Conservation (phyloP, 2,888 invertebrate species). For the Orchestes rusci region DNA sequence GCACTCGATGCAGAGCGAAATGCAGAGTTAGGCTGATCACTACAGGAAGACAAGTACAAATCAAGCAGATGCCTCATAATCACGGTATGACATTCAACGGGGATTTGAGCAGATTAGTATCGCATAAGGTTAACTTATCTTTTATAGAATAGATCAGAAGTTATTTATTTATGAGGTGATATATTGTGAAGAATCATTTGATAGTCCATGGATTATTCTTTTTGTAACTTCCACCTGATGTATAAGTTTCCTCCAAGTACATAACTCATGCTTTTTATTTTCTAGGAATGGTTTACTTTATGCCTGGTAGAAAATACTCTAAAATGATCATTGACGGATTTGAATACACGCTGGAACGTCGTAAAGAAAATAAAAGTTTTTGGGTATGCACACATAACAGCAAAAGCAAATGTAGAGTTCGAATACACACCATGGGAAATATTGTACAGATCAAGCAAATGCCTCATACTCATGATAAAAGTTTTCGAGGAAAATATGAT, state of each 20-base stretch:
- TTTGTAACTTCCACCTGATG: no score
- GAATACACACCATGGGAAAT: constrained; percentile 7
- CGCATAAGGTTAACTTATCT: not conserved
- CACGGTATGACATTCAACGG: constrained; percentile 7
- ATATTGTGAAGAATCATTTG: no score
- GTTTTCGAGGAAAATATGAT: constrained; percentile 10
- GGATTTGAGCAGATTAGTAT: not conserved
- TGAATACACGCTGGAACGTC: constrained; percentile 15
- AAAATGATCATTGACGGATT: constrained; percentile 27
- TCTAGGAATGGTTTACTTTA: constrained; percentile 10
- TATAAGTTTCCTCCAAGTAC: no score
- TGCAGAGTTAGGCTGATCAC: constrained; percentile 6
- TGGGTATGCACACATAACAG: constrained; percentile 12
- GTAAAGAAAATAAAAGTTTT: not conserved
- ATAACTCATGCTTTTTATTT: no score
- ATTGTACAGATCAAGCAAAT: constrained; percentile 11
- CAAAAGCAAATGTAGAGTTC: constrained; percentile 7
- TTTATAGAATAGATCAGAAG: no score
- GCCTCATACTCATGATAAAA: constrained; percentile 8
- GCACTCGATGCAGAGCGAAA: constrained; percentile 1
- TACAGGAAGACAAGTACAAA: not conserved
- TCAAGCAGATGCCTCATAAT: constrained; percentile 7
- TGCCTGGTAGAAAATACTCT: constrained; percentile 19
- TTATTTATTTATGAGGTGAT: no score
- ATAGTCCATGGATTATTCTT: no score